Evolutionary conservation across 2,888 invertebrate species (phyloP).

Genomic region (Cantharis lateralis): DNA sequence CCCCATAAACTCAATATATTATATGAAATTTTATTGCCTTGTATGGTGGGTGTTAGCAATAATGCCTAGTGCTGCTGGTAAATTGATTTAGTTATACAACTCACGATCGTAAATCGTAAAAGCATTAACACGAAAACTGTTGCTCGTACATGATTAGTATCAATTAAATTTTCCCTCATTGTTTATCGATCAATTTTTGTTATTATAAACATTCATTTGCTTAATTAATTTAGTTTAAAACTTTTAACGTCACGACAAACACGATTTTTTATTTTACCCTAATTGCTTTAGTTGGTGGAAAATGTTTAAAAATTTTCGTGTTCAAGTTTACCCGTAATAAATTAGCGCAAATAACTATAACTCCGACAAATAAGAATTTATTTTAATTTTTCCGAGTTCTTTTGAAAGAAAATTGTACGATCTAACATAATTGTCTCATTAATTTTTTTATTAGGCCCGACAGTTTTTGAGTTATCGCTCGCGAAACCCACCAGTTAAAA

Average conservation of each 20-base stretch:
- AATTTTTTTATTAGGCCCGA: neutral
- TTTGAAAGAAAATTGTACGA: neutral
- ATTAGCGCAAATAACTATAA: no score
- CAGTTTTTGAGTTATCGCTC: neutral
- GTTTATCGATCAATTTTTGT: neutral
- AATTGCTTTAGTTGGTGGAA: neutral
- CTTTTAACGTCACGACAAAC: neutral
- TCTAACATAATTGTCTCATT: neutral
- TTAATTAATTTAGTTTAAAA: neutral
- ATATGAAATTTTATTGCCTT: conserved; percentile 57
- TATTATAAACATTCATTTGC: neutral
- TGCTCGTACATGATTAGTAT: conserved; percentile 10
- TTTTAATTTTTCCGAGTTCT: neutral
- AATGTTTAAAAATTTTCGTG: neutral
- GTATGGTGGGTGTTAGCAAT: conserved; percentile 51
- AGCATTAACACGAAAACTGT: conserved; percentile 20
- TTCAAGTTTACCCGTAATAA: no score
- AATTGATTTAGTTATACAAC: conserved; percentile 52
- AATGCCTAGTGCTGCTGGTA: conserved; percentile 52
- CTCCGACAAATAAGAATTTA: no score
- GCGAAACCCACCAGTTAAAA: neutral
- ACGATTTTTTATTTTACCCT: neutral
- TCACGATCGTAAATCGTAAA: conserved; percentile 35
- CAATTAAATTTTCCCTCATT: neutral
- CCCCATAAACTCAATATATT: conserved; percentile 53